phyloP scores from a whole-genome alignment of 2,797 vertebrate genomes.

The Chelidonichthys spinosus region DNA sequence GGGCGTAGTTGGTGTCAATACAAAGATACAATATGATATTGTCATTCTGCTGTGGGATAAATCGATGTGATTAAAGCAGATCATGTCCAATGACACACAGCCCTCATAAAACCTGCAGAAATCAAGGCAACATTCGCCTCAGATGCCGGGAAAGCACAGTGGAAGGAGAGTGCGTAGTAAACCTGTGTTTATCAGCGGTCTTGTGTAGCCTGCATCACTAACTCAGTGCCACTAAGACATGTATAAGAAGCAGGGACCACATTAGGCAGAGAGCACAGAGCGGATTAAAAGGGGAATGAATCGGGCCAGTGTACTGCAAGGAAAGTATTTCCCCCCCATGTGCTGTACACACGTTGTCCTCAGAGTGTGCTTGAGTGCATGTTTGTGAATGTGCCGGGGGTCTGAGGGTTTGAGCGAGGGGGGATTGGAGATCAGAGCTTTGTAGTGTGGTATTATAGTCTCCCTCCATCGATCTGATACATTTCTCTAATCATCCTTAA shows the following conservation, averaged over 20 bases:
- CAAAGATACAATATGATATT: conserved; percentile 4
- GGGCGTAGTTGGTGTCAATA: neutral
- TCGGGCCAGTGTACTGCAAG: conserved; percentile 81
- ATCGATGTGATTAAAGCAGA: neutral
- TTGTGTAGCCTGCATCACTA: conserved; percentile 44
- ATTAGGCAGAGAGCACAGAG: conserved; percentile 78
- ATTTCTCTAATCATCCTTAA: conserved; percentile 2
- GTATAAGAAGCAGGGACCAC: conserved; percentile 64
- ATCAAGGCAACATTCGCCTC: neutral
- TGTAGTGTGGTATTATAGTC: conserved; percentile 37
- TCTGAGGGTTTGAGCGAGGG: conserved; percentile 46
- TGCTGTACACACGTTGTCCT: conserved; percentile 74
- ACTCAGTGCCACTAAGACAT: conserved; percentile 64
- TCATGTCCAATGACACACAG: conserved; percentile 15
- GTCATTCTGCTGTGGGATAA: conserved; percentile 3
- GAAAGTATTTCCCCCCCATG: conserved; percentile 76
- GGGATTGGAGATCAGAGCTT: conserved; percentile 50
- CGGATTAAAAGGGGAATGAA: conserved; percentile 84
- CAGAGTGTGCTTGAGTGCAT: conserved; percentile 64
- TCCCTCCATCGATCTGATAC: neutral
- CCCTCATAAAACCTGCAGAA: neutral
- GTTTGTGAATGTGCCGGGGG: conserved; percentile 64
- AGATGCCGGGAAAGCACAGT: neutral
- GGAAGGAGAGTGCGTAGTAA: conserved; percentile 6
- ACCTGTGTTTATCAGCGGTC: conserved; percentile 27